Evolutionary conservation across 2,888 invertebrate species (phyloP).

Genomic region (Lordiphosa andalusiaca): DNA sequence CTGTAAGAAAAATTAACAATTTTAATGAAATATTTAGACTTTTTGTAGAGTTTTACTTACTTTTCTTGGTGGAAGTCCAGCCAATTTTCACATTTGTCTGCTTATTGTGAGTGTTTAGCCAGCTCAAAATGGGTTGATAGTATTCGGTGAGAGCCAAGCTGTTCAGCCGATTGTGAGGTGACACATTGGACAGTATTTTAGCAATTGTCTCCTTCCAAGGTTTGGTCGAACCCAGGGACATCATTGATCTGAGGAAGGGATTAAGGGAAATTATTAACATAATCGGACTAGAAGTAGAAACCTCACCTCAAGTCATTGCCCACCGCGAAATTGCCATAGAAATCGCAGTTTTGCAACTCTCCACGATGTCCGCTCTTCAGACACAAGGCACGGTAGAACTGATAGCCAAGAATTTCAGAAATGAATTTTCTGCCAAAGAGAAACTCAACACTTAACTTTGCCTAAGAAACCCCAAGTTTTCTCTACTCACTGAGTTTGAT

Average conservation of each 20-base stretch:
- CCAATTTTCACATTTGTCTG: constrained; percentile 70
- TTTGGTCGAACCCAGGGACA: constrained; percentile 84
- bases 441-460: too few species aligned
- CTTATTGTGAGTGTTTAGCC: constrained; percentile 66
- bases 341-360: constrained; percentile 91
- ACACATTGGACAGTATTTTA: constrained; percentile 85
- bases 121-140: constrained; percentile 84
- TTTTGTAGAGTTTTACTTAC: constrained; percentile 41
- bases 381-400: constrained; percentile 88
- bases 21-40: neutral
- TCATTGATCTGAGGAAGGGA: constrained; percentile 78
- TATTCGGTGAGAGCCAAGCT: constrained; percentile 89
- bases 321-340: constrained; percentile 88
- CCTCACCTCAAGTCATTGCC: constrained; percentile 84
- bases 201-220: constrained; percentile 90
- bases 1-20: constrained; percentile 32
- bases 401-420: constrained; percentile 90
- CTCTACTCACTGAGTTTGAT: constrained; percentile 72
- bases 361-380: constrained; percentile 87
- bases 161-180: constrained; percentile 84
- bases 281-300: neutral
- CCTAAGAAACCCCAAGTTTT: too few species aligned
- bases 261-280: too few species aligned
- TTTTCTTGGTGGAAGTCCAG: constrained; percentile 74
- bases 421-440: constrained; percentile 85